Evolutionary conservation across 2,888 invertebrate genomes (phyloP), one percentile per base, ranked within the genome.

Genomic region (Watsonalla cultraria): DNA sequence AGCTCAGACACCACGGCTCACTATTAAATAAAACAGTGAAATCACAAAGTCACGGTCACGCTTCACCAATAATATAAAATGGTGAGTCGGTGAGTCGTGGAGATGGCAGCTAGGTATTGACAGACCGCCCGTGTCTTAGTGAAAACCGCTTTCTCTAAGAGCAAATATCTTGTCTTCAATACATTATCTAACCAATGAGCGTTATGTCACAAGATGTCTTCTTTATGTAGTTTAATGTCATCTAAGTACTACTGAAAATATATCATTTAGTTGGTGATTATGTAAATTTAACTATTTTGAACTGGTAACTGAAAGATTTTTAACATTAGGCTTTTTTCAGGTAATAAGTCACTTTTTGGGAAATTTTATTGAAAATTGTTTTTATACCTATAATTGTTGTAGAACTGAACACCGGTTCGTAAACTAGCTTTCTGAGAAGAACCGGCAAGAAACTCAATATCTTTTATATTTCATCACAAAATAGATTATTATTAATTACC

Each of bases 121-220:
- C 56, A 54, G 57, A 60, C 24, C 4, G 55, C 57, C 51, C 54
- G 56, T 68, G 62, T 73, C 64, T 60, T 59, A 60, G 74, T 72
- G 82, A 82, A 82, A 82, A 74, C 79, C 54, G 77, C 80, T 84
- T 81, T 82, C 82, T 77, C 82, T 66, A 61, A 61, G 62, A 54
- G 61, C 59, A 63, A 58, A 60, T 60, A 56, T 61, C 65, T 47
- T 54, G 60, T 11, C 61, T 64, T 63, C 64, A 64, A 59, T 53
- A 55, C 56, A 64, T 66, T 66, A 69, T 67, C 70, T 69, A 70
- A 71, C 61, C 42, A 42, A 42, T 42, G 11, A 42, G 11, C 11
- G 11, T 42, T 42, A 42, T 42, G 42, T 42, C 42, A 42, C 9
- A 8, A 11, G 5, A 11, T 42, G 42, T 42, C 42, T 42, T 5